These are phyloP conservation scores for Ivindomyrus marchei DNA, from an alignment of 2,113 vertebrate species.

Conservation along the genomic window DNA sequence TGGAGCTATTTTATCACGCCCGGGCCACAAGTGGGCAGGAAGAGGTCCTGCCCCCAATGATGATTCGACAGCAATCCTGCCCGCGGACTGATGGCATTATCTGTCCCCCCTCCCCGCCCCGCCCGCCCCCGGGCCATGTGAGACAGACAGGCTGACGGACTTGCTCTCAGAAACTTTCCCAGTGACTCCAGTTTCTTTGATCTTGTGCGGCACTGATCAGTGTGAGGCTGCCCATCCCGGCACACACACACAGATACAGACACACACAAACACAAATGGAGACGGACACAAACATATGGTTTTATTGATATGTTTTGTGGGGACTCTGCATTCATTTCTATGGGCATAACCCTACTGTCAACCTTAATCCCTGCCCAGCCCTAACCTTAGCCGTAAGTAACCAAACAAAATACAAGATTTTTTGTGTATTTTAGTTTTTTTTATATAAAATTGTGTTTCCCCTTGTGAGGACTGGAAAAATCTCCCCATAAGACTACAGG, in stretches of 20 bases:
- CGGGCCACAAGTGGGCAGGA: background rate
- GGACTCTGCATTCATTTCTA: background rate
- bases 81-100: conserved; percentile 58
- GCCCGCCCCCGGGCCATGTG: conserved; percentile 59
- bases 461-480: background rate
- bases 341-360: background rate
- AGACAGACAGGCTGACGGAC: conserved; percentile 66
- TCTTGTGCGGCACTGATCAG: conserved; percentile 32
- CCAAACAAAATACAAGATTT: background rate
- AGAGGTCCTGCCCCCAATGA: conserved; percentile 44
- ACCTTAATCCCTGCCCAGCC: background rate
- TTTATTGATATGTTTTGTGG: background rate
- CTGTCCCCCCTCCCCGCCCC: conserved; percentile 44
- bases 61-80: conserved; percentile 50
- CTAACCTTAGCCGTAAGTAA: background rate
- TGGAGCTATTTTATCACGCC: background rate
- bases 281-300: background rate
- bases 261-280: background rate
- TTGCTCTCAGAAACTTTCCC: conserved; percentile 68
- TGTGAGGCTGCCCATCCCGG: background rate
- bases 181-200: conserved; percentile 63
- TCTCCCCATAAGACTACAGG: background rate
- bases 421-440: background rate
- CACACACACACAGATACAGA: background rate
- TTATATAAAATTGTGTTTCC: background rate